Evolutionary conservation across 2,113 vertebrate species (phyloP).

Genomic region (Pogonocichla stellata): DNA sequence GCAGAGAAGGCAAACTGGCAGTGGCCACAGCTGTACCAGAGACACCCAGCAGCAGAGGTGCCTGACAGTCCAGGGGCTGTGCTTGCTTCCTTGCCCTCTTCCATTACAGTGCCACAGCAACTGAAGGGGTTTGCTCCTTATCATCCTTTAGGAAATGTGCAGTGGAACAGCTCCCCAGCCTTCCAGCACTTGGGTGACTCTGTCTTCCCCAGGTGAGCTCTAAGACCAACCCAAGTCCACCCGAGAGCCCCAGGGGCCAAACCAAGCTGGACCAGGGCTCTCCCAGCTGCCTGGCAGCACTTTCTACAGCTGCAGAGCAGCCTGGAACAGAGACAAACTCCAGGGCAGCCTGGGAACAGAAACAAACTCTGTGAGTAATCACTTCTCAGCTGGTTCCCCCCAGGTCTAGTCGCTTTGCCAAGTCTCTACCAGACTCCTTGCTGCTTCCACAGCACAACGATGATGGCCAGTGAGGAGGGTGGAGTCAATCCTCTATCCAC

Average conservation of each 20-base stretch:
- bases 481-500: background rate
- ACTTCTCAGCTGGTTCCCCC: background rate
- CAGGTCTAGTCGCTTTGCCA: background rate
- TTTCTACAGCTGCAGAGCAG: background rate
- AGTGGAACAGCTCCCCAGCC: background rate
- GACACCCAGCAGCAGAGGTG: background rate
- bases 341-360: slow-evolving; percentile 25
- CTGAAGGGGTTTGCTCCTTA: background rate
- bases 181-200: background rate
- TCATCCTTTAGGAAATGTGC: background rate
- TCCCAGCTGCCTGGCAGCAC: background rate
- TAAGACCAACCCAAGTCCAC: background rate
- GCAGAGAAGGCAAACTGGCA: background rate
- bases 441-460: background rate
- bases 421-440: background rate
- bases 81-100: background rate
- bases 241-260: background rate
- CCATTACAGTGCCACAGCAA: background rate
- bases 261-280: rapidly evolving
- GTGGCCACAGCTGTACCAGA: background rate
- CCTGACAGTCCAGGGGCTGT: background rate
- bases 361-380: slow-evolving; percentile 13
- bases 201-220: background rate
- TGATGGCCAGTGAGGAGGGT: background rate
- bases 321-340: slow-evolving; percentile 16